Evolutionary conservation across 2,888 invertebrate species (phyloP), one percentile per base, ranked within the genome.

Genomic region (Ophion ventricosus): DNA sequence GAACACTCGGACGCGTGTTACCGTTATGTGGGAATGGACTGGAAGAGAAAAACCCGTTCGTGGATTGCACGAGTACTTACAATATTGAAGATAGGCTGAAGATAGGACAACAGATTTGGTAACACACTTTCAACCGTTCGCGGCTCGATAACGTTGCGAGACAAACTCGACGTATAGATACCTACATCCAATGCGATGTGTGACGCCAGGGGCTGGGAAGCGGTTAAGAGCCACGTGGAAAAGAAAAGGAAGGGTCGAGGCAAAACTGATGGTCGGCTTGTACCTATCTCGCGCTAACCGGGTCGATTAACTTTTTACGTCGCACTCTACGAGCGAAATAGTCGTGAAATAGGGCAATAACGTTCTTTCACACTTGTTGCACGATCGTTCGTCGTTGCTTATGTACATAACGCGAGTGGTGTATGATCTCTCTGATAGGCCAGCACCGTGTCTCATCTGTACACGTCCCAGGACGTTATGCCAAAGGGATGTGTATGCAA

Each of bases 301-400:
- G 82, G 88, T 87, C 88, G 89, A 88, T 90, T 89, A 89, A 88
- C 86, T 89, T 89, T 89, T 89, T 88, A 89, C 87, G 88, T 87
- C 87, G 86, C 85, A 86, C 83, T 87, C 86, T 87, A 88, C 88
- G 87, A 90, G 88, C 85, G 88, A 88, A 90, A 90, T 88, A 86
- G 89, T 88, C 88, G 87, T 89, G 88, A 88, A 90, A 89, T 88
- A 89, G 88, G 87, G 88, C 88, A 89, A 90, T 88, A 89, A 90
- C 88, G 88, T 89, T 88, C 88, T 90, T 90, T 90, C 89, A 84
- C 90, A 91, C 91, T 91, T 91, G 91, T 91, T 91, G 91, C 91
- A 81, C 86, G 82, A 57, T 43, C 75, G 87, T 88, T 87, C 88
- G 85, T 87, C 88, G 87, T 87, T 87, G 83, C 85, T 83, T 85